Conservation (phyloP, 2,888 invertebrate species). For the Eretmocerus hayati region DNA sequence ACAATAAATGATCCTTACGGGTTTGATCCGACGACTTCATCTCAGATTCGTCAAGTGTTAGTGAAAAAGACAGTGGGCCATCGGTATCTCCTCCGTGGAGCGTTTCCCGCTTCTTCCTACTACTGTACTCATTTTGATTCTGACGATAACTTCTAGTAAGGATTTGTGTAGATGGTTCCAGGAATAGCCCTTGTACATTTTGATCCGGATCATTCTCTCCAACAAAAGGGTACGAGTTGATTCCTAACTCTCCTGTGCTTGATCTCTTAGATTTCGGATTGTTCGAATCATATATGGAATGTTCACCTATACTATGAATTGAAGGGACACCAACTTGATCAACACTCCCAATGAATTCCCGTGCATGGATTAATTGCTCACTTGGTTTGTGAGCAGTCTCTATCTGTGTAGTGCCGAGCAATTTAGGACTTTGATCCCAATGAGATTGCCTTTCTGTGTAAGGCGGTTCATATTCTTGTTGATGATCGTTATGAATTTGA, state of each 20-base stretch:
- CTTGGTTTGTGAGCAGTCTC: not conserved
- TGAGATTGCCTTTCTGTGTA: too few relatives aligned
- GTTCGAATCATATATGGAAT: not conserved
- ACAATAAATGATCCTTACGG: too few relatives aligned
- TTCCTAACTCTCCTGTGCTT: conserved; percentile 18
- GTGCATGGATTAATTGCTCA: too few relatives aligned
- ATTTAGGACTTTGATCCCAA: too few relatives aligned
- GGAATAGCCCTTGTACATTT: conserved; percentile 5
- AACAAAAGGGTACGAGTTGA: conserved; percentile 26
- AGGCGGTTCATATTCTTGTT: not conserved
- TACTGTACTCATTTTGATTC: not conserved
- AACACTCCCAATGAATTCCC: too few relatives aligned
- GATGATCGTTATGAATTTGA: not conserved
- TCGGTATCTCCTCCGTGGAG: not conserved
- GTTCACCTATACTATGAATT: not conserved
- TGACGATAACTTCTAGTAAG: conserved; percentile 5
- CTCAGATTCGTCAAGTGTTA: conserved; percentile 10
- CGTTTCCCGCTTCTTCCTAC: conserved; percentile 12
- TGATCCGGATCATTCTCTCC: conserved; percentile 21
- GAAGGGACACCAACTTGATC: not conserved
- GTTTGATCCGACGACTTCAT: too few relatives aligned
- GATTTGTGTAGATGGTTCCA: conserved; percentile 2
- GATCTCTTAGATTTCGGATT: conserved; percentile 10
- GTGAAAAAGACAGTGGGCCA: conserved; percentile 11
- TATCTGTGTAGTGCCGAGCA: too few relatives aligned